Percentiles rank a stretch among this genome's conserved stretches.
Conservation (phyloP, 2,888 invertebrate genomes). For the Tenthredo amoena region DNA sequence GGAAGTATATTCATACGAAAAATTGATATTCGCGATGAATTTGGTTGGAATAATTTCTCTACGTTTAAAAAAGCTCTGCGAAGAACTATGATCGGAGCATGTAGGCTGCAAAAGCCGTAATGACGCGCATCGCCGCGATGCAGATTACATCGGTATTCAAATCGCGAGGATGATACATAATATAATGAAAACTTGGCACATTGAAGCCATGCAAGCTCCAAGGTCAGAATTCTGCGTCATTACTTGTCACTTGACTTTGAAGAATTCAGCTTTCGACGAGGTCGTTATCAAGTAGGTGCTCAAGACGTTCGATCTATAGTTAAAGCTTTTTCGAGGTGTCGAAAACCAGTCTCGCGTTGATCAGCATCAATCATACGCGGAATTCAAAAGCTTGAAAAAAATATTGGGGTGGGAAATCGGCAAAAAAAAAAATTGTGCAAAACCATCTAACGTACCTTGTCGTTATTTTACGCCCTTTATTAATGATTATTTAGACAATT, state of each 20-base stretch:
- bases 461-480: not conserved
- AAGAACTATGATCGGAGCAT: not conserved
- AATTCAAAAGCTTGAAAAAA: not conserved
- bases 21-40: no score
- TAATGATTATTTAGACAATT: not conserved
- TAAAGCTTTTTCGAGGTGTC: not conserved
- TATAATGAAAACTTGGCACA: constrained; percentile 24
- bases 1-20: no score
- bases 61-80: not conserved
- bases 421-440: not conserved
- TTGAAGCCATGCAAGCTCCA: not conserved
- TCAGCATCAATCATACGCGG: not conserved
- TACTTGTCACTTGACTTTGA: constrained; percentile 22
- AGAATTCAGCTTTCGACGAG: constrained; percentile 6
- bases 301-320: constrained; percentile 10
- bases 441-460: not conserved
- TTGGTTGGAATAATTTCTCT: not conserved
- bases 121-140: not conserved
- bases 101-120: no score
- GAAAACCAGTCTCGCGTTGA: not conserved
- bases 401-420: not conserved
- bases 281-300: constrained; percentile 12
- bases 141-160: not conserved
- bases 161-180: not conserved
- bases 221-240: constrained; percentile 21